Percentiles rank a stretch among this genome's conserved stretches.
Conservation (phyloP, 1,140 invertebrate species). For the Drosophila micromelanica region DNA sequence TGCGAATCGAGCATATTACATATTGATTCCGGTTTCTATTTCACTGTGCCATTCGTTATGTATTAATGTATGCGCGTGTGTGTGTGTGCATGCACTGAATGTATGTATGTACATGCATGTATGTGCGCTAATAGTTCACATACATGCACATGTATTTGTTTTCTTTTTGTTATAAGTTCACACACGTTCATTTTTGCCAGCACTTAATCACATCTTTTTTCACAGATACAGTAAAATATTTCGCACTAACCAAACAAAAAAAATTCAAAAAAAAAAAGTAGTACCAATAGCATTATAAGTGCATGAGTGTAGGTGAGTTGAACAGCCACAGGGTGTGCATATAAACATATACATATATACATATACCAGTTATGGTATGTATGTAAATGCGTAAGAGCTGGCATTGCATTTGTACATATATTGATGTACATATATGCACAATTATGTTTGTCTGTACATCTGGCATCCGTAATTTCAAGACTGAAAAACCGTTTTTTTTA, state of each 20-base stretch:
- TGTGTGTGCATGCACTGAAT: constrained; percentile 22
- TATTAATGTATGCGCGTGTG: constrained; percentile 1
- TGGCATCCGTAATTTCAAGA: too few species aligned
- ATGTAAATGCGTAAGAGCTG: constrained; percentile 44
- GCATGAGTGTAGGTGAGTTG: constrained; percentile 16
- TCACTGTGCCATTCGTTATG: constrained; percentile 50
- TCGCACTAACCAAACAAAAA: constrained; percentile 49
- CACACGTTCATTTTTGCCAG: constrained; percentile 45
- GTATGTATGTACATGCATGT: constrained; percentile 5
- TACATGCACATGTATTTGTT: constrained; percentile 29
- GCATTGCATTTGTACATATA: constrained; percentile 40
- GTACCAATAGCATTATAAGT: constrained; percentile 16
- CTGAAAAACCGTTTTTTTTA: too few species aligned
- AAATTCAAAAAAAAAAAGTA: constrained; percentile 39
- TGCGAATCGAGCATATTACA: constrained; percentile 41
- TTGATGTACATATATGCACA: constrained; percentile 16
- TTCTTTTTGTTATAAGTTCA: constrained; percentile 51
- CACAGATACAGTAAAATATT: constrained; percentile 40
- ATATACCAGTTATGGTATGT: constrained; percentile 8
- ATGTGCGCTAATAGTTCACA: constrained; percentile 26
- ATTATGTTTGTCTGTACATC: constrained; percentile 1
- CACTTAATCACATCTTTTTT: constrained; percentile 56
- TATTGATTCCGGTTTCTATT: constrained; percentile 53
- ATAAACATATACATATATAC: constrained; percentile 39
- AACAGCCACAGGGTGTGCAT: constrained; percentile 8